These are phyloP conservation scores for Aphodius sticticus DNA, from an alignment of 2,888 invertebrate species.

Conservation along the genomic window DNA sequence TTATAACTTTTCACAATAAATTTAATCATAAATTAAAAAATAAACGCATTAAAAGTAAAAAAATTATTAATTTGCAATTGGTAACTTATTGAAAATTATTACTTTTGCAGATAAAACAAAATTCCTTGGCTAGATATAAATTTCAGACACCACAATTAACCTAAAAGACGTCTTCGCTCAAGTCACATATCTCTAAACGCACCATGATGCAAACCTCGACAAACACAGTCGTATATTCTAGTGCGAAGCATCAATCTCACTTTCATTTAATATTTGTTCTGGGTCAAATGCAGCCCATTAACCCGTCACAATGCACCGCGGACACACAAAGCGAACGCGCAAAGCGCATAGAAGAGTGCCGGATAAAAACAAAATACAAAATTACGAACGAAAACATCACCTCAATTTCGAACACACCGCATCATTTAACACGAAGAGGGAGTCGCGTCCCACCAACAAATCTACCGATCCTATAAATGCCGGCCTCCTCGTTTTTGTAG, in stretches of 20 bases:
- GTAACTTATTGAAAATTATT: no score
- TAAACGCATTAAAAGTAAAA: no score
- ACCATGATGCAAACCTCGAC: not conserved
- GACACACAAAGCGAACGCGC: not conserved
- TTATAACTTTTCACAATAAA: no score
- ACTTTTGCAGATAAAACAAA: no score
- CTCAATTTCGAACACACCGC: not conserved
- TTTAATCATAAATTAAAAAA: no score
- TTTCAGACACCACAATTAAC: not conserved
- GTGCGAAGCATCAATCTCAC: not conserved
- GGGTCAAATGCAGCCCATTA: not conserved
- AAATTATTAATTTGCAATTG: no score
- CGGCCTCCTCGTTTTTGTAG: not conserved
- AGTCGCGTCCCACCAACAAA: not conserved
- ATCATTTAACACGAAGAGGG: not conserved
- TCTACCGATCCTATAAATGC: not conserved
- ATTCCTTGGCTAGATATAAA: no score
- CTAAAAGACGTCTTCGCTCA: not conserved
- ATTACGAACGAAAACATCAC: not conserved
- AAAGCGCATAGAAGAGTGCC: not conserved
- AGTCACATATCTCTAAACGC: not conserved
- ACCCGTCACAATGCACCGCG: not conserved
- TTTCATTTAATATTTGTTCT: slow-evolving; percentile 4
- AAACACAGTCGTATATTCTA: not conserved
- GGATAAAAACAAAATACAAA: not conserved